Evolutionary conservation across 2,113 vertebrate genomes (phyloP).

Genomic region (Chauna torquata): DNA sequence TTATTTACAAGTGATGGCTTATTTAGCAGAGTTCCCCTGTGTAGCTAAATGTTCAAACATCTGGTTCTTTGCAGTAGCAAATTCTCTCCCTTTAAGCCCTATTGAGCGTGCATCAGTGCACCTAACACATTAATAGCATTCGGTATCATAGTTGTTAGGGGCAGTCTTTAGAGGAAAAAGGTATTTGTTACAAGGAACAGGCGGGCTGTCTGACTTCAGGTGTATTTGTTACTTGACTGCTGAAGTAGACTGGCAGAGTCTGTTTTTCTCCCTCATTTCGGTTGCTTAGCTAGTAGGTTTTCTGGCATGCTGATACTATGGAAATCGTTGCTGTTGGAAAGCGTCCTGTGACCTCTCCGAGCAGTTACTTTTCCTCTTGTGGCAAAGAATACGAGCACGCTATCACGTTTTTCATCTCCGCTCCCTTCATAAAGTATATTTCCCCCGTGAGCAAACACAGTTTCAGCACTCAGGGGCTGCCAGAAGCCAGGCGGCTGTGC

Average conservation of each 20-base stretch:
- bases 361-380: background rate
- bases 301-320: too few species aligned
- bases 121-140: too few species aligned
- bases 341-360: too few species aligned
- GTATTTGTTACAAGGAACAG: background rate
- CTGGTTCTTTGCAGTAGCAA: background rate
- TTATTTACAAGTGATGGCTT: background rate
- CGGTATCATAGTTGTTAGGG: background rate
- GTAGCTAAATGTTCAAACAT: background rate
- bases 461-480: background rate
- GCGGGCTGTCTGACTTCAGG: background rate
- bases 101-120: rapidly evolving
- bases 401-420: background rate
- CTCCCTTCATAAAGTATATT: background rate
- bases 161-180: background rate
- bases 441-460: rapidly evolving
- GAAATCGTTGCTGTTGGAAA: background rate
- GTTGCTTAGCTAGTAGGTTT: background rate
- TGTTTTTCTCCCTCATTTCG: background rate
- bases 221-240: background rate
- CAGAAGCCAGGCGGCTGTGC: rapidly evolving
- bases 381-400: background rate
- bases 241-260: background rate
- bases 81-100: background rate
- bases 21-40: background rate